Evolutionary conservation across 2,888 invertebrate genomes (phyloP).

Genomic region (Volucella inflata): DNA sequence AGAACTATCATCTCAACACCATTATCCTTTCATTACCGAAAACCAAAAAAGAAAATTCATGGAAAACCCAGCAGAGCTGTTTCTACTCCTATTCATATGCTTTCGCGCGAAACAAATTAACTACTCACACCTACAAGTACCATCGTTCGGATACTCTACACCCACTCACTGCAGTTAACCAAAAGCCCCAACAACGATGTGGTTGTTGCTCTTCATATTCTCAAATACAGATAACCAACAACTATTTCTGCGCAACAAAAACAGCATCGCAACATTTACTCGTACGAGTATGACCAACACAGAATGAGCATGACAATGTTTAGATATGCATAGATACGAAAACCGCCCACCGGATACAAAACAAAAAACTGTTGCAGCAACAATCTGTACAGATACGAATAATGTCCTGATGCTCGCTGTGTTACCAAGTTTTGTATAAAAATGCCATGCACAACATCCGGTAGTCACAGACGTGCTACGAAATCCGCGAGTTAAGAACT

Average conservation of each 20-base stretch:
- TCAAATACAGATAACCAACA: too few species aligned
- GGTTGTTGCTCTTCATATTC: conserved; percentile 16
- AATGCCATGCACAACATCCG: conserved; percentile 68
- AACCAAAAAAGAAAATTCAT: conserved; percentile 27
- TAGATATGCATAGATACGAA: conserved; percentile 13
- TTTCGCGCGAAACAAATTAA: conserved; percentile 47
- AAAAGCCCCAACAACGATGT: conserved; percentile 17
- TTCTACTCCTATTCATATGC: conserved; percentile 48
- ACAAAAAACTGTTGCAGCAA: conserved; percentile 68
- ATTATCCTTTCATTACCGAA: conserved; percentile 62
- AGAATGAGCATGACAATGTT: too few species aligned
- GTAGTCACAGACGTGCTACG: conserved; percentile 70
- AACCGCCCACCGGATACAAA: conserved; percentile 50
- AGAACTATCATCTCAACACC: conserved; percentile 59
- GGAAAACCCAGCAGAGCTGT: conserved; percentile 31
- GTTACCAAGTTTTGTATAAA: conserved; percentile 63
- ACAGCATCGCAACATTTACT: conserved; percentile 48
- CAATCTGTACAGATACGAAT: conserved; percentile 45
- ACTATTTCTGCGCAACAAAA: conserved; percentile 57
- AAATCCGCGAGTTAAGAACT: conserved; percentile 63
- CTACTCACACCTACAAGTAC: conserved; percentile 18
- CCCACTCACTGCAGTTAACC: conserved; percentile 41
- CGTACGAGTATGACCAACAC: conserved; percentile 24
- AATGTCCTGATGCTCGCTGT: conserved; percentile 19
- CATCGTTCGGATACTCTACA: conserved; percentile 32